Base-by-base conservation (phyloP, 2,888 invertebrate species). In the Cyclophora albipunctata region DNA sequence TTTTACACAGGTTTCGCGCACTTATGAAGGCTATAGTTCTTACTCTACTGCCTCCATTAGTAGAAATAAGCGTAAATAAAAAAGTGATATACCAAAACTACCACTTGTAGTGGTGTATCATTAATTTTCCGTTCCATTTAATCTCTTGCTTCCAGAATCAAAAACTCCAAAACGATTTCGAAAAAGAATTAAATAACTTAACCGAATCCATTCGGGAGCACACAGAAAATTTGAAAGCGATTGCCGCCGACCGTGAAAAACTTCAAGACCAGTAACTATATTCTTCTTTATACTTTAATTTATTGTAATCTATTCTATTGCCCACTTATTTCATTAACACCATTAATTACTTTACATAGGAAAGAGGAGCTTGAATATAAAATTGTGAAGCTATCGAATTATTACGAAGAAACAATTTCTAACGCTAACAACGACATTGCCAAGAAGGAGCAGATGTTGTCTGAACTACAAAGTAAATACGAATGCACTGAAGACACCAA, bases 341-440 rank as follows among this genome's bases (percentile, higher is more conserved):
- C 20, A 20, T 20, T 20, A 20, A 20, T 2, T 20, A 20, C 20
- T 20, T 20, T 20, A 20, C 5, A 55, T 52, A 88, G 88, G 54
- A 88, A 87, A 68, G 76, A 81, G 65, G 75, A 81, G 43, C 70
- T 88, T 3, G 82, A 82, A 57, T 78, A 69, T 41, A 72, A 73
- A 3, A 67, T 87, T 5, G 59, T 61, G 40, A 77, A 81, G 40
- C 60, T 84, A 43, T 78, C 80, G 1, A 58, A 66, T 7, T 61
- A 71, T 60, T 84, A 83, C 49, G 77, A 78, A 34, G 78, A 81
- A 62, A 20, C 20, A 20, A 20, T 20, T 20, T 20, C 20, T 20
- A 20, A 76, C 82, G 2, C 52, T 85, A 4, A 55, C 20, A 20
- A 20, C 20, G 20, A 20, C 48, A 66, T 66, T 50, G 58, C 73